phyloP scores from a whole-genome alignment of 2,797 vertebrate genomes.

The Notolepis coatsorum region DNA sequence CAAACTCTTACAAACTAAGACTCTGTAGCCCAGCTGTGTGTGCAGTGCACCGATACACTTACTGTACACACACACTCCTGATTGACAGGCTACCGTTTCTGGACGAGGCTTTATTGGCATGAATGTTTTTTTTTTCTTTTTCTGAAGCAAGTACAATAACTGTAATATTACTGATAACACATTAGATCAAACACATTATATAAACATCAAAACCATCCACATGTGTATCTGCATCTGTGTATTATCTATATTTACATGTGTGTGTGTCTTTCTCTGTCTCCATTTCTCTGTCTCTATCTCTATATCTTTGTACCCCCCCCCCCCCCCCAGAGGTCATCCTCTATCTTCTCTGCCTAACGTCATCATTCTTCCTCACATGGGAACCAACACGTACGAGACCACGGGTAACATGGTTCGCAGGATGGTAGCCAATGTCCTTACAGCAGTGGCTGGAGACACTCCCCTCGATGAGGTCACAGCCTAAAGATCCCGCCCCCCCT shows the following conservation, averaged over 20 bases:
- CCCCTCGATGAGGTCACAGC: slow-evolving; percentile 71
- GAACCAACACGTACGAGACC: slow-evolving; percentile 67
- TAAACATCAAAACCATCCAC: no score
- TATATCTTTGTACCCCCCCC: no score
- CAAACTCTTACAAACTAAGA: no score
- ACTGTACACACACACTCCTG: no score
- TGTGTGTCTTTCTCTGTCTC: neutral
- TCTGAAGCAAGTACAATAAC: no score
- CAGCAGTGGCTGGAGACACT: slow-evolving; percentile 64
- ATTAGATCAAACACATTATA: no score
- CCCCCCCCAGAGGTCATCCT: slow-evolving; percentile 80
- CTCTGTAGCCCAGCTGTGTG: no score
- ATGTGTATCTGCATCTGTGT: slow-evolving; percentile 3
- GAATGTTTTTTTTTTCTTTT: no score
- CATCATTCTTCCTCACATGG: slow-evolving; percentile 75
- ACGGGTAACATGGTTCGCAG: slow-evolving; percentile 63
- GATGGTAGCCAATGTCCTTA: slow-evolving; percentile 74
- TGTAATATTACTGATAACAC: no score
- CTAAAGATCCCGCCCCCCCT: slow-evolving; percentile 51
- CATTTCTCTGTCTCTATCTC: slow-evolving; percentile 12
- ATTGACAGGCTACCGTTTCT: no score
- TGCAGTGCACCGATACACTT: no score
- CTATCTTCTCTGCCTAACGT: slow-evolving; percentile 78
- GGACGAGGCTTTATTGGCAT: no score
- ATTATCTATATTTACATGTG: neutral